Conservation (phyloP, 2,113 vertebrate species). For the Platichthys flesus region DNA sequence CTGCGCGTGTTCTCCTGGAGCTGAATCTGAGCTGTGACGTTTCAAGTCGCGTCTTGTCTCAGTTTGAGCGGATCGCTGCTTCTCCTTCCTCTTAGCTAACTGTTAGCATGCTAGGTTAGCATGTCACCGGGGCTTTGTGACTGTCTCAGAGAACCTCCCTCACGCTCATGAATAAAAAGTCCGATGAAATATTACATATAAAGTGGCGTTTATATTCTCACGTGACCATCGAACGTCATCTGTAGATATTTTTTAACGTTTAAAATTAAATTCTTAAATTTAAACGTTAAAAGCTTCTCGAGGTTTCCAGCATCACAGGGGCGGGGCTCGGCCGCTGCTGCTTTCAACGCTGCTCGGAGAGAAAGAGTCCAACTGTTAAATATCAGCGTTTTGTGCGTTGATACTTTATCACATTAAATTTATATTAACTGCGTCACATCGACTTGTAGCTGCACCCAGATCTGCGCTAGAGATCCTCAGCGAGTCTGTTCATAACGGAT, state of each 20-base stretch:
- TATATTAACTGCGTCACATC: too few species aligned
- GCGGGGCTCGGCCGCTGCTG: conserved; percentile 8
- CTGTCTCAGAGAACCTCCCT: conserved; percentile 23
- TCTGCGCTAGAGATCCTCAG: too few species aligned
- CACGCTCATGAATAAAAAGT: too few species aligned
- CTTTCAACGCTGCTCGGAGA: conserved; percentile 10
- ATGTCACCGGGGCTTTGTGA: conserved; percentile 53
- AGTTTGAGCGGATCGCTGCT: neutral
- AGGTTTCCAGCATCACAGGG: conserved; percentile 62
- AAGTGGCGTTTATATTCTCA: too few species aligned
- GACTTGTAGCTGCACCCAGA: too few species aligned
- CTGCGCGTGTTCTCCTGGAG: neutral
- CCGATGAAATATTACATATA: too few species aligned
- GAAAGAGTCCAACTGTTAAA: neutral
- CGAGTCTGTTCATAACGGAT: too few species aligned
- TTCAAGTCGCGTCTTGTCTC: neutral
- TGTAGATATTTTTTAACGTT: neutral
- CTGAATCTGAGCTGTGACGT: too few species aligned
- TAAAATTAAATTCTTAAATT: neutral
- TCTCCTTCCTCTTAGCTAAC: neutral
- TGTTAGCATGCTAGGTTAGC: conserved; percentile 49
- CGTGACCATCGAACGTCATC: too few species aligned
- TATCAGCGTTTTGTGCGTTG: too few species aligned
- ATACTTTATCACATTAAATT: too few species aligned
- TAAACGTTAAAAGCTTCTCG: conserved; percentile 69